phyloP scores from a whole-genome alignment of 2,113 vertebrate genomes.

The Thinocorus orbignyianus region DNA sequence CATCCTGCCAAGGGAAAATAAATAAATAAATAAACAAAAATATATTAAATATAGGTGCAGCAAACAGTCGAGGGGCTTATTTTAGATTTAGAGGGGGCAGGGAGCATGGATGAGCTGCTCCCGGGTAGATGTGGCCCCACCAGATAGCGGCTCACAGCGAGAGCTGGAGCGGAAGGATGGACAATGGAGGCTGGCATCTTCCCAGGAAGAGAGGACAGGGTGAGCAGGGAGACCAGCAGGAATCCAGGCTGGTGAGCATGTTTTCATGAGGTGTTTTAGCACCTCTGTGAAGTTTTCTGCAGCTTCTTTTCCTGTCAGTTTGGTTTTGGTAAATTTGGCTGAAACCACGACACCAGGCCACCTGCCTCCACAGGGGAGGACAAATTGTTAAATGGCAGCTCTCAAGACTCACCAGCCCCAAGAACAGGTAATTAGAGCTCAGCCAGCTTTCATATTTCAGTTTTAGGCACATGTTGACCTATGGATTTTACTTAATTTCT shows the following conservation, averaged over 20 bases:
- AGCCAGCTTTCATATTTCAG: neutral
- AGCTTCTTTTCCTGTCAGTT: too few relatives aligned
- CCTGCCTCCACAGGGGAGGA: neutral
- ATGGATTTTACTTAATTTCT: neutral
- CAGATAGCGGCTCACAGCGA: accelerated
- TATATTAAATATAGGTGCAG: too few relatives aligned
- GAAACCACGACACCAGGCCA: too few relatives aligned
- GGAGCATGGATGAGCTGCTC: accelerated
- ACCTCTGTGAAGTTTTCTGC: neutral
- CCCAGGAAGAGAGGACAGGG: neutral
- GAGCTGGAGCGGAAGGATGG: neutral
- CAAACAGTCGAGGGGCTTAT: neutral
- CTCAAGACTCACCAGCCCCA: too few relatives aligned
- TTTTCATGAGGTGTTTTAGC: neutral
- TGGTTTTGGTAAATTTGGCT: too few relatives aligned
- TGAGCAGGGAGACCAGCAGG: neutral
- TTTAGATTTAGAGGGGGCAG: accelerated
- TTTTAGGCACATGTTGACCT: neutral
- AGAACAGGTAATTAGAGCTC: neutral
- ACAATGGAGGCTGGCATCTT: neutral
- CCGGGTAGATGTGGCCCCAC: neutral
- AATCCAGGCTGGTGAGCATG: neutral
- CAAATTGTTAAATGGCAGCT: neutral
- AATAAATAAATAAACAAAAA: too few relatives aligned
- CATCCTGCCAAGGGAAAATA: too few relatives aligned